These are phyloP conservation scores for Paramacrobiotus metropolitanus DNA, from an alignment of 1,140 invertebrate genomes.

Conservation along the genomic window DNA sequence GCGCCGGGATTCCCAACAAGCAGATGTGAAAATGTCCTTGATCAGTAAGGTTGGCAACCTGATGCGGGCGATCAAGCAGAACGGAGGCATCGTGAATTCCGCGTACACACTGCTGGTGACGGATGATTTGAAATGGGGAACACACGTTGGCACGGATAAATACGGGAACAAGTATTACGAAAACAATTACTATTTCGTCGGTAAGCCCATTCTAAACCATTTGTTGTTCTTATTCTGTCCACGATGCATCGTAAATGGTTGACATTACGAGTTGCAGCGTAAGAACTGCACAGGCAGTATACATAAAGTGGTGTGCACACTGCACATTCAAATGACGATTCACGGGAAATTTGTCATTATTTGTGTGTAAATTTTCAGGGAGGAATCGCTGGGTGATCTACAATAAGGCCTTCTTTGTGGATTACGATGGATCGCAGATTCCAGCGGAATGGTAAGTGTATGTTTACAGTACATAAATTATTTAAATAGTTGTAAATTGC, in stretches of 20 bases:
- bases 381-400: constrained; percentile 86
- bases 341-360: constrained; percentile 2
- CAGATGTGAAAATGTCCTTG: not conserved
- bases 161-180: constrained; percentile 26
- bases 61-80: not conserved
- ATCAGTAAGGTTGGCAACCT: not conserved
- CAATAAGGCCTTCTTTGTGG: constrained; percentile 39
- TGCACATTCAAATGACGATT: too few relatives aligned
- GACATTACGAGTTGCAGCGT: not conserved
- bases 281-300: too few relatives aligned
- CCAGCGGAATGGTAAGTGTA: constrained; percentile 58
- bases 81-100: not conserved
- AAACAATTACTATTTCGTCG: constrained; percentile 23
- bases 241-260: not conserved
- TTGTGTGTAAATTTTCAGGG: constrained; percentile 25
- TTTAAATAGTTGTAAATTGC: too few relatives aligned
- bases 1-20: too few relatives aligned
- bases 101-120: constrained; percentile 9
- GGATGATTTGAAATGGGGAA: constrained; percentile 23
- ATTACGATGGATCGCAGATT: constrained; percentile 83
- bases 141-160: constrained; percentile 21
- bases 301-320: too few relatives aligned
- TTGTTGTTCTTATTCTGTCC: not conserved
- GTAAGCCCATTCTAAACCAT: too few relatives aligned
- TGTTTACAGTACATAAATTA: not conserved